Conservation (phyloP, 2,888 invertebrate species). For the Julus scanicus region DNA sequence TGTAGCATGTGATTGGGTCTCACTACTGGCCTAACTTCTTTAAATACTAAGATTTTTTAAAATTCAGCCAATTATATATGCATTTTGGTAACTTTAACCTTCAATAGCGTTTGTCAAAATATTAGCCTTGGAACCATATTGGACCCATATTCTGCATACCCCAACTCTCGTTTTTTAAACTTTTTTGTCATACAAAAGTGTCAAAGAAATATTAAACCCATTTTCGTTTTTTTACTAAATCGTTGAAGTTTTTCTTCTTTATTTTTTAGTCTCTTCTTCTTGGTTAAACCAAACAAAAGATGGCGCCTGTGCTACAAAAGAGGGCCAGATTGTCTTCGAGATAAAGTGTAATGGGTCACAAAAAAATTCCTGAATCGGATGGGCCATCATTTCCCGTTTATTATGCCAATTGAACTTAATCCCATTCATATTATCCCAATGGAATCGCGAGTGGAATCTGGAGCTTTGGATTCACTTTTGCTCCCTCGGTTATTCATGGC, state of each 20-base stretch:
- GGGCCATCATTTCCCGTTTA: conserved; percentile 36
- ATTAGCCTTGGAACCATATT: no score
- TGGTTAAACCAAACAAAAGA: not conserved
- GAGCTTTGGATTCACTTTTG: not conserved
- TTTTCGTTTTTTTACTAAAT: not conserved
- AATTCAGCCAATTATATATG: no score
- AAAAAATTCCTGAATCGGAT: not conserved
- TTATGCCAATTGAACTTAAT: conserved; percentile 39
- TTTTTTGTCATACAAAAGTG: not conserved
- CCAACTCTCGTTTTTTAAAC: not conserved
- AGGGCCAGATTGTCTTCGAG: not conserved
- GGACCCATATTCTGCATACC: not conserved
- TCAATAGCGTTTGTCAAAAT: no score
- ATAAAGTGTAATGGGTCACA: not conserved
- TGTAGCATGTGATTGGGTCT: no score
- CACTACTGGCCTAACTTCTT: no score
- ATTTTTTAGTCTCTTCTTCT: not conserved
- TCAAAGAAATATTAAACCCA: conserved; percentile 13
- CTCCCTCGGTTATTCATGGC: not conserved
- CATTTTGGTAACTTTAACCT: no score
- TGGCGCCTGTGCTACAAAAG: not conserved
- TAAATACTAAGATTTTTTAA: no score
- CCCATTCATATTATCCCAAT: not conserved
- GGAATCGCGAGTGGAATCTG: not conserved
- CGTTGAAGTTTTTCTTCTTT: not conserved